Base-by-base conservation (phyloP, 2,113 vertebrate genomes). In the Bubo scandiacus region DNA sequence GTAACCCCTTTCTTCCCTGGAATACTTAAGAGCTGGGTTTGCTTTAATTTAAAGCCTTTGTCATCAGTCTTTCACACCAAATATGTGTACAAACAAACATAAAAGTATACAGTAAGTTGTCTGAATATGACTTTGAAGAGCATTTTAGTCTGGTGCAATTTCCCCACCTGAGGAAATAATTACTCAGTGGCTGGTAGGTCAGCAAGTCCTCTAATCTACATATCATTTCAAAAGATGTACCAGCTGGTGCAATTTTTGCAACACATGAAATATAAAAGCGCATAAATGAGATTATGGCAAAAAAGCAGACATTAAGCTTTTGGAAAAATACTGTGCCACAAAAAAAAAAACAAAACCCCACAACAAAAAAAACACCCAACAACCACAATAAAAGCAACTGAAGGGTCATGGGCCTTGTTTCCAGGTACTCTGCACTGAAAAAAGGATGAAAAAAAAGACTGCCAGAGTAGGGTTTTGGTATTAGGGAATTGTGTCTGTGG, bases 181-280 rank as follows among this genome's bases (percentile, higher is more conserved):
- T 88, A 59, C 62, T 82, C 52, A 72, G 91, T 68, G 68, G 18
- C 49, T 88, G 54, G 36, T 86, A 73, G 57, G 65, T 88, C 75
- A 94, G 72, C 59, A 86, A 91, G 72, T 71, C 63, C 45, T 83
- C 75, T 94, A 71, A 94, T 78, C 63, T 59, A 23, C 32, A 42
- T 73, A 78, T 70, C 11, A 38, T 84, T 92, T 83, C 66, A 94
- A 59, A 83, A 91, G 72, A 78, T 40, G 22, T 59, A 92, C 38
- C 61, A 74, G 71, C 87, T 96, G 81, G 66, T 92, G 78, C 32
- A 95, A 61, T 82, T 95, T 95, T 88, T 12, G 10, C 72, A 77
- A 70, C 20, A 40, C 12, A 27, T 45, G 43, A 83, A 83, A 83
- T 73, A 72, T 23, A 73, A 73, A 92, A 83, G 26, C 8, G 0